These are phyloP conservation scores for Abscondita cerata DNA, from an alignment of 2,888 invertebrate species.

Conservation along the genomic window DNA sequence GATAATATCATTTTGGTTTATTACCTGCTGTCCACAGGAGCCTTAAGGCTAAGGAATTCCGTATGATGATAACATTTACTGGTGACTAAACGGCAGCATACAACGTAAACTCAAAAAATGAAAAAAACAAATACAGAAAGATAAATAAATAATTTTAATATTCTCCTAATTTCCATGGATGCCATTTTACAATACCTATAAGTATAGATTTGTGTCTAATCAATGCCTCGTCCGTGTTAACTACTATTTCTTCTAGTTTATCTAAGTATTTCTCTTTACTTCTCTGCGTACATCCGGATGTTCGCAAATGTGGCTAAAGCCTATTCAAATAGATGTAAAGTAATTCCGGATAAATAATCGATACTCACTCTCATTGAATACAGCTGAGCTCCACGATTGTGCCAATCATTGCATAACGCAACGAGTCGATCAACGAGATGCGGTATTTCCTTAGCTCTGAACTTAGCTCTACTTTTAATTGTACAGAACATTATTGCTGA, in stretches of 20 bases:
- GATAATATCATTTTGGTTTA: no score
- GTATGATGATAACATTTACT: no score
- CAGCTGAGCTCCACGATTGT: conserved; percentile 34
- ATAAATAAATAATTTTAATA: no score
- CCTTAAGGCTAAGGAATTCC: no score
- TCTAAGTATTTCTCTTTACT: conserved; percentile 41
- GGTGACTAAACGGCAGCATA: no score
- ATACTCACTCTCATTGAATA: conserved; percentile 37
- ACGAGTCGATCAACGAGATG: conserved; percentile 48
- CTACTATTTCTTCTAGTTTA: conserved; percentile 39
- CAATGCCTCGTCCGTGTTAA: conserved; percentile 38
- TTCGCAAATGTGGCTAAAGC: conserved; percentile 50
- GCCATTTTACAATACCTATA: conserved; percentile 44
- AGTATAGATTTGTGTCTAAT: conserved; percentile 42
- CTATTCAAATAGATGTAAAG: conserved; percentile 33
- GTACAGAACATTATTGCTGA: conserved; percentile 54
- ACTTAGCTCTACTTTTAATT: conserved; percentile 49
- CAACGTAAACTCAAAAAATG: no score
- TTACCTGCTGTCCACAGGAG: no score
- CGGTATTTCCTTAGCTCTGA: conserved; percentile 46
- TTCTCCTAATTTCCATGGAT: conserved; percentile 40
- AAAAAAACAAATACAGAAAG: no score
- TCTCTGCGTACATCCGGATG: conserved; percentile 45
- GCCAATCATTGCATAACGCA: conserved; percentile 17
- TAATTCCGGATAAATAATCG: not conserved